Conservation (phyloP, 2,797 vertebrate species). For the Microctenopoma lineatum region DNA sequence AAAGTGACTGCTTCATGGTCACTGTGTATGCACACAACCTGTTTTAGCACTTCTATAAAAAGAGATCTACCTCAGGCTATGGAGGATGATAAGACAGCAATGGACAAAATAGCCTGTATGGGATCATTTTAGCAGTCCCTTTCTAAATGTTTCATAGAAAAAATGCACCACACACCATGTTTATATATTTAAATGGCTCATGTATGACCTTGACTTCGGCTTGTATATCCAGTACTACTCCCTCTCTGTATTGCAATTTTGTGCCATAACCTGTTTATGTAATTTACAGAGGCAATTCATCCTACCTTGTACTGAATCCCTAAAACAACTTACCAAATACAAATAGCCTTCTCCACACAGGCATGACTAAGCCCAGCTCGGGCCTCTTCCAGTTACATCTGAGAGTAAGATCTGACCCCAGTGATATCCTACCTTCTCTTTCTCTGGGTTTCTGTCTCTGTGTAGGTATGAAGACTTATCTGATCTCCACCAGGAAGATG, state of each 20-base stretch:
- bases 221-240: slow-evolving; percentile 49
- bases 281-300: slow-evolving; percentile 36
- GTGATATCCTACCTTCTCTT: slow-evolving; percentile 15
- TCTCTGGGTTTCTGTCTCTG: slow-evolving; percentile 14
- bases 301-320: slow-evolving; percentile 21
- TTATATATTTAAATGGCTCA: slow-evolving; percentile 25
- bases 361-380: slow-evolving; percentile 18
- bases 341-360: slow-evolving; percentile 4
- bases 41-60: slow-evolving; percentile 7
- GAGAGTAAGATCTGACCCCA: slow-evolving; percentile 11
- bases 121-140: neutral
- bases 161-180: neutral
- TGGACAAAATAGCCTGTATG: slow-evolving; percentile 11
- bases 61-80: slow-evolving; percentile 8
- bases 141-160: slow-evolving; percentile 1
- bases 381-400: slow-evolving; percentile 13
- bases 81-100: neutral
- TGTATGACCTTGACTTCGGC: slow-evolving; percentile 41
- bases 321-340: slow-evolving; percentile 27
- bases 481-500: slow-evolving; percentile 90
- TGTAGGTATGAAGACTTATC: slow-evolving; percentile 92
- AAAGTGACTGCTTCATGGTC: slow-evolving; percentile 45
- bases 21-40: neutral
- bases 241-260: slow-evolving; percentile 23
- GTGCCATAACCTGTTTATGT: slow-evolving; percentile 33